Evolutionary conservation across 2,113 vertebrate genomes (phyloP).

Genomic region (Boulengeromyrus knoepffleri): DNA sequence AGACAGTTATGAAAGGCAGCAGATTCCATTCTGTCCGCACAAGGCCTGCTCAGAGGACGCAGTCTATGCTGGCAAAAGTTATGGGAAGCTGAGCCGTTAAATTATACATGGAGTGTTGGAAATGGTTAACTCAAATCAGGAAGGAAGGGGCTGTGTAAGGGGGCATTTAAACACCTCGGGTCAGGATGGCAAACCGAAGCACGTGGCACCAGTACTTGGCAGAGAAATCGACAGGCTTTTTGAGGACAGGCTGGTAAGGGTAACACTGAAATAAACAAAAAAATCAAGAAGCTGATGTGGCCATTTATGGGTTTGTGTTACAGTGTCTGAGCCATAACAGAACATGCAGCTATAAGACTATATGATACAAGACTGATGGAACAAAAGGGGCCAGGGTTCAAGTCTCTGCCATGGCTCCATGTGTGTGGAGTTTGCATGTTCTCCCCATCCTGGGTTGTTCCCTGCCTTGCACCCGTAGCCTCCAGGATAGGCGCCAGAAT

Average conservation of each 20-base stretch:
- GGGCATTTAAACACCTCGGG: background rate
- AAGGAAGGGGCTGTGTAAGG: background rate
- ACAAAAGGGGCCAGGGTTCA: background rate
- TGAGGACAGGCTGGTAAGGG: background rate
- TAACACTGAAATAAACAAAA: background rate
- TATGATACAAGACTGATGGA: background rate
- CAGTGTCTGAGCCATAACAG: background rate
- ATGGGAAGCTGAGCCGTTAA: background rate
- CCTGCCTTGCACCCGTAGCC: background rate
- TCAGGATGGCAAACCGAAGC: background rate
- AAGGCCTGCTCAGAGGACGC: background rate
- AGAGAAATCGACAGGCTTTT: background rate
- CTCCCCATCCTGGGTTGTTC: background rate
- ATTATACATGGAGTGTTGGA: background rate
- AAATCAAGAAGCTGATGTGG: background rate
- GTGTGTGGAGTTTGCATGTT: background rate
- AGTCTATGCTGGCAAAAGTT: no score
- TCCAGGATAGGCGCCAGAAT: background rate
- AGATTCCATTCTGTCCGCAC: background rate
- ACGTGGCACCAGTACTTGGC: background rate
- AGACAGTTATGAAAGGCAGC: background rate
- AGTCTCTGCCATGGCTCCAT: background rate
- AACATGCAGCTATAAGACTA: background rate
- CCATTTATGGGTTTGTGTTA: background rate
- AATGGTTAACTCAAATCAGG: background rate